These are phyloP conservation scores for Onychomys torridus DNA, from an alignment of 2,797 vertebrate species.

Conservation along the genomic window DNA sequence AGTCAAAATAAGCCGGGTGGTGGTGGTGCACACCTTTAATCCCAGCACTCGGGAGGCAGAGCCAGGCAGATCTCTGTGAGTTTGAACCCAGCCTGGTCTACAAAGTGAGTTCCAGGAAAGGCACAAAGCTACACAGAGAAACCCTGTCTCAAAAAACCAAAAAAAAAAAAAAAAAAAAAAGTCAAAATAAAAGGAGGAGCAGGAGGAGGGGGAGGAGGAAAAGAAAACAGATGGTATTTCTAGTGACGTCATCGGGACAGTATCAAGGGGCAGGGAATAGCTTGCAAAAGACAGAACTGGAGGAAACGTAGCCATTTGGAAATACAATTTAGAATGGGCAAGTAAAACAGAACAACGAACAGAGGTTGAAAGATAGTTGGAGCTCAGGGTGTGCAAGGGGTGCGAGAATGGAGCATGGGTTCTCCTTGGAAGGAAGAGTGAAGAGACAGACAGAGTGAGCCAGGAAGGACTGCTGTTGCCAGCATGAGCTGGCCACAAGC, in stretches of 20 bases:
- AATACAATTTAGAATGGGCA: not conserved
- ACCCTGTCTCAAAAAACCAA: no score
- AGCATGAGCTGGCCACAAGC: not conserved
- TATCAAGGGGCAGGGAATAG: not conserved
- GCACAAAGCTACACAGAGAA: not conserved
- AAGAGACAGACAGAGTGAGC: rapidly evolving
- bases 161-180: no score
- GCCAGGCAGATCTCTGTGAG: no score
- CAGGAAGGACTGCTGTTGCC: not conserved
- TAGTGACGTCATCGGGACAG: not conserved
- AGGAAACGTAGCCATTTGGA: not conserved
- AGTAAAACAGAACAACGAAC: not conserved
- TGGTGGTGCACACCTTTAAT: no score
- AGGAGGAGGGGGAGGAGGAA: not conserved
- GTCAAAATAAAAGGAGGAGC: no score
- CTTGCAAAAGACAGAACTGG: no score
- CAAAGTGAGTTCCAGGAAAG: no score
- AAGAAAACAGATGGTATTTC: not conserved
- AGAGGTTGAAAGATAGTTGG: not conserved
- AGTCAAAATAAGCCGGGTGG: no score
- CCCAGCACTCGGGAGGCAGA: no score
- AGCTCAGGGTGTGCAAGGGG: not conserved
- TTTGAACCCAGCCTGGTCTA: no score
- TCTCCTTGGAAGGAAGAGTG: not conserved
- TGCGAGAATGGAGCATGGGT: rapidly evolving